Evolutionary conservation across 1,140 invertebrate genomes (phyloP), one percentile per base, ranked within the genome.

Genomic region (Anastrepha obliqua): DNA sequence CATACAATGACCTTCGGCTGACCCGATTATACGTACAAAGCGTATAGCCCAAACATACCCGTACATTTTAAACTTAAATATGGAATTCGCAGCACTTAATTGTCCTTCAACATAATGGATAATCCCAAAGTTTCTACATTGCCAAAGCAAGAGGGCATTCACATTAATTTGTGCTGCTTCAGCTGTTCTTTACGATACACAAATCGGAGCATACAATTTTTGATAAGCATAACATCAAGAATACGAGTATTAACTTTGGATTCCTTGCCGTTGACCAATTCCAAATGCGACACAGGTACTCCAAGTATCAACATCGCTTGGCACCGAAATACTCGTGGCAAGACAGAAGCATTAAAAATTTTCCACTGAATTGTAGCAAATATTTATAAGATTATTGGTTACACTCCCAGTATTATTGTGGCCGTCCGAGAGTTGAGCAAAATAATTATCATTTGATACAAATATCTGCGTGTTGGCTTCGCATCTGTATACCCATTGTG

Each of bases 181-280:
- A 29, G 8, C 47, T 42, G 9, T 55, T 55, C 70, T 47, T 74
- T n/a, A 6, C 44, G 13, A 47, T 47, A n/a, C 7, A 47, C 13
- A 47, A 74, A 47, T 55, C 11, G 51, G 2, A 20, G 17, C n/a
- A 55, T 20, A 55, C 8, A n/a, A 7, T 29, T 17, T 74, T 81
- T 81, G 74, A 81, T 81, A 81, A 81, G 74, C 74, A 55, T 81
- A 47, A 81, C 74, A 81, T 55, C 74, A 51, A 55, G n/a, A 81
- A 55, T 55, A 81, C 44, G 51, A 51, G 47, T 81, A n/a, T 55
- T 81, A 81, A 81, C 74, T 81, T 81, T 81, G 47, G 55, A 81
- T 55, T 81, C 47, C 17, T 55, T 55, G 74, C 17, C 17, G 42
- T 20, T 81, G 47, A 55, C 17, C 44, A 55, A 55, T 29, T 51